Evolutionary conservation across 2,888 invertebrate species (phyloP), one percentile per base, ranked within the genome.

Genomic region (Eupithecia subumbrata): DNA sequence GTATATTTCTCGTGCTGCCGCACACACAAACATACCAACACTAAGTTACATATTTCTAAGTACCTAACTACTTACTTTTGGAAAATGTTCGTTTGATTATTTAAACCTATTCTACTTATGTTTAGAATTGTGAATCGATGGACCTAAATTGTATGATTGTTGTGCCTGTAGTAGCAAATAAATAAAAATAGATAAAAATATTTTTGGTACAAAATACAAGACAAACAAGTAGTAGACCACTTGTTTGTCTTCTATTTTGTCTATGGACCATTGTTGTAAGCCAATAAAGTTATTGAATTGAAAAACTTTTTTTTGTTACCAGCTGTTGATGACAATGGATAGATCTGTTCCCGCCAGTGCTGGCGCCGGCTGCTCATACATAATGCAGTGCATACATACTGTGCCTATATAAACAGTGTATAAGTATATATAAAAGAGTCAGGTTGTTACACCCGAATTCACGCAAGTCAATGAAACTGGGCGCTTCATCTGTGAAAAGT

Each of bases 381-480:
- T 92, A 90, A 90, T 91, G 85, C 86, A 90, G 85, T 78, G 82
- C 80, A 5, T 60, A 5, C 2, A 56, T 56, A 25, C n/a, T n/a
- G n/a, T n/a, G n/a, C n/a, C n/a, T n/a, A n/a, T n/a, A n/a, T 56
- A 22, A 12, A 60, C 60, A 12, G 25, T 60, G 52, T 30, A 30
- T 30, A 30, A 3, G 30, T 3, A 11, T 25, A 25, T 25, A 80
- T n/a, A 84, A 86, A 86, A 82, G 83, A 84, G 81, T 78, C 82
- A 87, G 93, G 93, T 92, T 92, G 88, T 92, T 93, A 90, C 90
- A 89, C 93, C 88, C 88, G 88, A 91, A 91, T 91, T 87, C 88
- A 90, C 89, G 89, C 89, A 60, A 60, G 89, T 91, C 87, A 84
- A 81, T 78, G 70, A 81, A 82, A 83, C 75, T 76, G 84, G 84